Conservation (phyloP, 2,888 invertebrate species). For the Oxycera nigricornis region DNA sequence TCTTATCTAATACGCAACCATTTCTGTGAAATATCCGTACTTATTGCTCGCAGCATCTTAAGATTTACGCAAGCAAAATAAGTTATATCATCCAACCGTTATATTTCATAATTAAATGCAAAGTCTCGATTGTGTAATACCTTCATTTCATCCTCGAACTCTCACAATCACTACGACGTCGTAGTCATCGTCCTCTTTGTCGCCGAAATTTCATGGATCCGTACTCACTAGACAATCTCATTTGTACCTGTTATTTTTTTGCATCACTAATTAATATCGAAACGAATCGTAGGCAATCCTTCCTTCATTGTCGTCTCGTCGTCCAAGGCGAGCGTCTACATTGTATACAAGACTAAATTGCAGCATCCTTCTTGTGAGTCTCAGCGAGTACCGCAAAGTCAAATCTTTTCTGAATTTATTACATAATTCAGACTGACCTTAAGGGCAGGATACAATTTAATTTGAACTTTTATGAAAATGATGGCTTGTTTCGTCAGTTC, state of each 20-base stretch:
- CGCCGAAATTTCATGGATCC: too few relatives aligned
- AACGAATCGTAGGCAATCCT: neutral
- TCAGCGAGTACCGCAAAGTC: neutral
- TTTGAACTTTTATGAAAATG: constrained; percentile 28
- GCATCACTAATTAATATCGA: constrained; percentile 6
- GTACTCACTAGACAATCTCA: neutral
- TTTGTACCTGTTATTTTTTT: neutral
- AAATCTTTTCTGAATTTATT: constrained; percentile 29
- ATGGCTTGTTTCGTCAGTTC: neutral
- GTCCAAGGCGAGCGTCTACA: too few relatives aligned
- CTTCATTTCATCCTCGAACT: constrained; percentile 4
- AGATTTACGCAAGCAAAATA: constrained; percentile 5
- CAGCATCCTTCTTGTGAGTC: neutral
- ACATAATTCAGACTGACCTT: constrained; percentile 32
- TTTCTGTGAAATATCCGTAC: too few relatives aligned
- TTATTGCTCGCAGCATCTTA: neutral
- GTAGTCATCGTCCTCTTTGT: neutral
- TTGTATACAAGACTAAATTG: neutral
- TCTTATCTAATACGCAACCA: too few relatives aligned
- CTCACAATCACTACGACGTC: neutral
- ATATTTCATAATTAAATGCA: constrained; percentile 28
- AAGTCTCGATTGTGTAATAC: constrained; percentile 30
- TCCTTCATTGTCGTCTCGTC: neutral
- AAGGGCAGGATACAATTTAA: constrained; percentile 32
- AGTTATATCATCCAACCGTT: constrained; percentile 27